Percentiles rank a stretch among this genome's conserved stretches.
phyloP scores from a whole-genome alignment of 1,140 invertebrate species.

The Trichonephila inaurata region DNA sequence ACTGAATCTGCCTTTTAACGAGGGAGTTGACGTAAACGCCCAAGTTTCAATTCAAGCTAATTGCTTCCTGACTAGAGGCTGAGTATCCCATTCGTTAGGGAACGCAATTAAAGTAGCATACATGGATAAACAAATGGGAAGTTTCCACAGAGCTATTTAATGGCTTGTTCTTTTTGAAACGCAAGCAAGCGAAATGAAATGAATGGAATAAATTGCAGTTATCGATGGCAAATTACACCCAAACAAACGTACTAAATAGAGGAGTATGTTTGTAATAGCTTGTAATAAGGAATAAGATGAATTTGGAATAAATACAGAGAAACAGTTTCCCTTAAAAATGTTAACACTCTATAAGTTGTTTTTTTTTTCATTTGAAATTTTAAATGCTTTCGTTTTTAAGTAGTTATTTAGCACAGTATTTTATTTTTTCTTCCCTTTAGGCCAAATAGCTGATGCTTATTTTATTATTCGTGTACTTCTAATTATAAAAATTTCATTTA shows the following conservation, averaged over 20 bases:
- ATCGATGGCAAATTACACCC: not conserved
- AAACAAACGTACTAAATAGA: not conserved
- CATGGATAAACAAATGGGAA: not conserved
- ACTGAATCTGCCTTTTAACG: not conserved
- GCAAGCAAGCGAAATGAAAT: not conserved
- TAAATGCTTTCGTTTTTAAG: too few species aligned
- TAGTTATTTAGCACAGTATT: too few species aligned
- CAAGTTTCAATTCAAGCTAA: conserved; percentile 2
- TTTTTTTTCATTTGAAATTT: too few species aligned
- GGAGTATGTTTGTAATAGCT: not conserved
- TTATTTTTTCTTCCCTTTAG: too few species aligned
- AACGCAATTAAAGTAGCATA: not conserved
- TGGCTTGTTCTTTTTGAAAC: not conserved
- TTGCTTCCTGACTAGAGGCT: not conserved
- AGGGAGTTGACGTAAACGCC: conserved; percentile 4
- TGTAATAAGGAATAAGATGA: too few species aligned
- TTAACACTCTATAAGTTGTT: too few species aligned
- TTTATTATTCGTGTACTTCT: not conserved
- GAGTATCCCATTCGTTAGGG: not conserved
- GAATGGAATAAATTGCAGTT: not conserved
- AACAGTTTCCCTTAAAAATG: too few species aligned
- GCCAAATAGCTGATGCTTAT: not conserved
- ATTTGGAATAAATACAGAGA: too few species aligned
- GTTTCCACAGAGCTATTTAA: not conserved
- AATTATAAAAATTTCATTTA: not conserved